These are phyloP conservation scores for Spodoptera littoralis DNA, from an alignment of 2,888 invertebrate genomes.

Conservation along the genomic window DNA sequence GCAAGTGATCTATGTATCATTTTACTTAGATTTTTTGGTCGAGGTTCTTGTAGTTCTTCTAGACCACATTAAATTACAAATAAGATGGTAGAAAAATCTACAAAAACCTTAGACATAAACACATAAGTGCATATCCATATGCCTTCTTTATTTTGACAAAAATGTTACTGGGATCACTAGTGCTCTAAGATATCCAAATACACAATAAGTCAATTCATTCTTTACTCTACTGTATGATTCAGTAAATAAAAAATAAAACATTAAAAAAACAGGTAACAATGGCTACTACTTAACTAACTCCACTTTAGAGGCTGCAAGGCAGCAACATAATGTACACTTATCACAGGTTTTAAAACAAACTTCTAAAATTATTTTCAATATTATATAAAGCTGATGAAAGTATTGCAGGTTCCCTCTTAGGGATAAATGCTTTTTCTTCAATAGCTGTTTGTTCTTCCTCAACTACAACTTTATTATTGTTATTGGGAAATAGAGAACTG, in stretches of 20 bases:
- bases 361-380: constrained; percentile 83
- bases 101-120: no score
- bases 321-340: constrained; percentile 40
- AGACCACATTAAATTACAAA: no score
- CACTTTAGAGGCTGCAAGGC: constrained; percentile 20
- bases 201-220: constrained; percentile 9
- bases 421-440: constrained; percentile 60
- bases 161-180: no score
- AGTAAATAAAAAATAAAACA: constrained; percentile 46
- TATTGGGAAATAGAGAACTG: constrained; percentile 77
- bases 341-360: constrained; percentile 77
- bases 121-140: no score
- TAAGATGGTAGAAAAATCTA: no score
- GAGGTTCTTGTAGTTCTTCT: no score
- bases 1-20: no score
- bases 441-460: constrained; percentile 42
- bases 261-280: constrained; percentile 37
- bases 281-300: constrained; percentile 31
- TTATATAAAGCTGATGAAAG: constrained; percentile 77
- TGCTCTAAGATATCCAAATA: neutral
- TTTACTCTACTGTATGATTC: constrained; percentile 42
- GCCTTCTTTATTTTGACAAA: no score
- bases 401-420: constrained; percentile 73
- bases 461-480: constrained; percentile 46
- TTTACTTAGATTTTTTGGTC: no score